Evolutionary conservation across 2,888 invertebrate species (phyloP).

Genomic region (Andricus quercusramuli): DNA sequence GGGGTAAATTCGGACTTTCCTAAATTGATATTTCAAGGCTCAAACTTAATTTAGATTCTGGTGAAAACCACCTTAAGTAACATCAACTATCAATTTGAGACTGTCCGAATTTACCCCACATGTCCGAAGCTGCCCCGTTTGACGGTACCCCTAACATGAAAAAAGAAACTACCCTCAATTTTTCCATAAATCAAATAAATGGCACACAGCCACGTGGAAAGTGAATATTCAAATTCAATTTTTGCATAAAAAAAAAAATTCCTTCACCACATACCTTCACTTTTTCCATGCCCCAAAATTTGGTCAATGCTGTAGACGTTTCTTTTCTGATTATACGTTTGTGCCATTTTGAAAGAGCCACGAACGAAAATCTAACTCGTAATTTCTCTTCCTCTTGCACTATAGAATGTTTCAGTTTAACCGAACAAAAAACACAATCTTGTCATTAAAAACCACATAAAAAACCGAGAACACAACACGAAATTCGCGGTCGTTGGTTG

Average conservation of each 20-base stretch:
- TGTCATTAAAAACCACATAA: slow-evolving; percentile 37
- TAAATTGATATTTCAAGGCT: too few species aligned
- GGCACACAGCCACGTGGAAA: background rate
- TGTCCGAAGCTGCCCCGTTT: too few species aligned
- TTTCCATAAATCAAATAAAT: background rate
- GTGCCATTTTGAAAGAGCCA: slow-evolving; percentile 67
- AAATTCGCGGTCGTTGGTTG: background rate
- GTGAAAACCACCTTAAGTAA: too few species aligned
- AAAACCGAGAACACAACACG: slow-evolving; percentile 14
- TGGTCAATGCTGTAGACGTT: slow-evolving; percentile 79
- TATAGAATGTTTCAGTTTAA: background rate
- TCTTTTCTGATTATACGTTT: slow-evolving; percentile 76
- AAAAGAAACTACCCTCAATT: too few species aligned
- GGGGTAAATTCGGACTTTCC: too few species aligned
- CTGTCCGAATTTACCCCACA: too few species aligned
- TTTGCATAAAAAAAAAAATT: background rate
- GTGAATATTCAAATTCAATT: background rate
- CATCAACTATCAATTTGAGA: too few species aligned
- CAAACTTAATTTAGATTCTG: too few species aligned
- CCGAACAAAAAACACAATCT: slow-evolving; percentile 42
- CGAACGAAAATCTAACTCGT: background rate
- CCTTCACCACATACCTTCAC: slow-evolving; percentile 67
- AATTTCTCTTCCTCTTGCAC: background rate
- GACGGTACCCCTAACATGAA: too few species aligned
- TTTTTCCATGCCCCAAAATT: slow-evolving; percentile 77